Evolutionary conservation across 2,888 invertebrate genomes (phyloP).

Genomic region (Diadromus collaris): DNA sequence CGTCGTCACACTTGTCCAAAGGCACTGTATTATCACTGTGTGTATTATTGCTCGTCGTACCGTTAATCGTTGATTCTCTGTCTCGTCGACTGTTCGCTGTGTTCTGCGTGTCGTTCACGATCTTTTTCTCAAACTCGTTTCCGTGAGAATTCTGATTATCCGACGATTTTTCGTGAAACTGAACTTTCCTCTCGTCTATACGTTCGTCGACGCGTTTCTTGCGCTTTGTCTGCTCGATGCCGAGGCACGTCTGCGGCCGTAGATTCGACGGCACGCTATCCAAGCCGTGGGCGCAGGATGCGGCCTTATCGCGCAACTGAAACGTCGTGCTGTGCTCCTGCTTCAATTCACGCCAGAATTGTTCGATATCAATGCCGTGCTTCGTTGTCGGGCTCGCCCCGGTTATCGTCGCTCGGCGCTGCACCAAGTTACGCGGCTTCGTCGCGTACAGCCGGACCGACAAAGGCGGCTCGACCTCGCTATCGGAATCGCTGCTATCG

Average conservation of each 20-base stretch:
- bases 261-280: slow-evolving; percentile 82
- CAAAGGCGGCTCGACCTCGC: slow-evolving; percentile 82
- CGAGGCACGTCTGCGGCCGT: slow-evolving; percentile 86
- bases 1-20: slow-evolving; percentile 57
- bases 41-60: slow-evolving; percentile 42
- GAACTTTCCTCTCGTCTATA: slow-evolving; percentile 66
- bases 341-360: slow-evolving; percentile 89
- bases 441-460: slow-evolving; percentile 86
- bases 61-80: slow-evolving; percentile 11
- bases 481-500: slow-evolving; percentile 82
- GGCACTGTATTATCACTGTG: slow-evolving; percentile 62
- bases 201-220: slow-evolving; percentile 68
- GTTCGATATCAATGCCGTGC: slow-evolving; percentile 86
- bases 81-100: slow-evolving; percentile 55
- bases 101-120: slow-evolving; percentile 65
- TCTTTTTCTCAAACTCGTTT: slow-evolving; percentile 43
- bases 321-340: slow-evolving; percentile 82
- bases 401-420: slow-evolving; percentile 93
- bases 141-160: slow-evolving; percentile 56
- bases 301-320: slow-evolving; percentile 88
- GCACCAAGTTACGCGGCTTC: slow-evolving; percentile 88
- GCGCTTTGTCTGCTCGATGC: slow-evolving; percentile 79
- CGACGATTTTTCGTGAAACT: slow-evolving; percentile 71
- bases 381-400: slow-evolving; percentile 88
- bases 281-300: slow-evolving; percentile 88